A percentile compares a stretch with the other conserved stretches of the same genome.
These are phyloP conservation scores for Nixonia krombeini DNA, from an alignment of 1,140 invertebrate genomes.

Conservation along the genomic window DNA sequence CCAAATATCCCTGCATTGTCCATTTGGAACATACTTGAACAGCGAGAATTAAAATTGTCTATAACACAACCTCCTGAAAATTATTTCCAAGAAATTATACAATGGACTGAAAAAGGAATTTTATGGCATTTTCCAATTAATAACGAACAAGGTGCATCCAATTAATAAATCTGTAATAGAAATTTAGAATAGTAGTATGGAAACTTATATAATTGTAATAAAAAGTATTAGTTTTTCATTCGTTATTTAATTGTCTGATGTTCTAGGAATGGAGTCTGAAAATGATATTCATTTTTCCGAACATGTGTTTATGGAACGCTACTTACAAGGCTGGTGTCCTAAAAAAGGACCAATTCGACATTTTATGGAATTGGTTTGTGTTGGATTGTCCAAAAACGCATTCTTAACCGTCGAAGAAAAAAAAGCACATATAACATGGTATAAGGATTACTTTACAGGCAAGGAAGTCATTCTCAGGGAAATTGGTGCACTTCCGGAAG, in stretches of 20 bases:
- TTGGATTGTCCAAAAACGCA: slow-evolving; percentile 95
- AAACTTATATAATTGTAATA: too few relatives aligned
- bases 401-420: slow-evolving; percentile 91
- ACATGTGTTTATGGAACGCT: slow-evolving; percentile 92
- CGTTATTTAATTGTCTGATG: background rate
- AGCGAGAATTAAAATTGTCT: slow-evolving; percentile 77
- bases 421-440: slow-evolving; percentile 93
- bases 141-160: slow-evolving; percentile 90
- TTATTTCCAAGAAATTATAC: slow-evolving; percentile 93
- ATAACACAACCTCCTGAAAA: slow-evolving; percentile 84
- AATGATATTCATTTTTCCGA: slow-evolving; percentile 86
- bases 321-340: slow-evolving; percentile 92
- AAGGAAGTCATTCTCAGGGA: slow-evolving; percentile 84
- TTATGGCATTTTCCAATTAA: slow-evolving; percentile 98
- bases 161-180: slow-evolving; percentile 2
- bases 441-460: slow-evolving; percentile 88
- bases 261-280: slow-evolving; percentile 84
- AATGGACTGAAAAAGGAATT: slow-evolving; percentile 95
- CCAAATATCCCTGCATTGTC: slow-evolving; percentile 67
- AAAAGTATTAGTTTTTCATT: too few relatives aligned
- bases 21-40: slow-evolving; percentile 79
- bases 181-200: too few relatives aligned
- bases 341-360: slow-evolving; percentile 89
- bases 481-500: slow-evolving; percentile 68
- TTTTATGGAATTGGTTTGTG: slow-evolving; percentile 97